These are phyloP conservation scores for Psylliodes chrysocephalus DNA, from an alignment of 2,888 invertebrate species.

Conservation along the genomic window DNA sequence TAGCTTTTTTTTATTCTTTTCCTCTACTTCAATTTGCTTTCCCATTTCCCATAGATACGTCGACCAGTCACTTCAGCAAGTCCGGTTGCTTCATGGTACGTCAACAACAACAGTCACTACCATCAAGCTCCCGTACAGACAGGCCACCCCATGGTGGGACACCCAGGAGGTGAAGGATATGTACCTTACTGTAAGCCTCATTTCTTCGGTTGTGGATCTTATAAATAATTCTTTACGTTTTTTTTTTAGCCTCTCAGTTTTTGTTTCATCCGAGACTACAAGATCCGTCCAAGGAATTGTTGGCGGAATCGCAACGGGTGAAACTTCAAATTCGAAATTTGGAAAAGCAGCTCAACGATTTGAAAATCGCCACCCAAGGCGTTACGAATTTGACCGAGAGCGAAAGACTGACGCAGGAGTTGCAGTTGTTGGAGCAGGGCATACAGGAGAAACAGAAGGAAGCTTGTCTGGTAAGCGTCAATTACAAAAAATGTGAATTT, in stretches of 20 bases:
- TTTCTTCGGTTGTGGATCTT: too few relatives aligned
- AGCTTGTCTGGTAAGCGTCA: constrained; percentile 65
- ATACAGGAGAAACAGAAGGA: constrained; percentile 72
- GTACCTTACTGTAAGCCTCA: constrained; percentile 63
- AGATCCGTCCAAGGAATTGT: constrained; percentile 62
- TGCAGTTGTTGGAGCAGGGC: constrained; percentile 71
- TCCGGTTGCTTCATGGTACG: constrained; percentile 65
- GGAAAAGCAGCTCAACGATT: constrained; percentile 71
- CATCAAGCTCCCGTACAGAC: constrained; percentile 57
- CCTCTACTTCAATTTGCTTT: too few relatives aligned
- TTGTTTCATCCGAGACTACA: constrained; percentile 60
- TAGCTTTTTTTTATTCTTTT: too few relatives aligned
- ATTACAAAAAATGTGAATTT: too few relatives aligned
- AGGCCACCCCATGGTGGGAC: constrained; percentile 53
- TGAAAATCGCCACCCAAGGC: constrained; percentile 67
- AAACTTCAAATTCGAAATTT: constrained; percentile 70
- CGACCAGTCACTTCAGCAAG: constrained; percentile 65
- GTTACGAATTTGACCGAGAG: constrained; percentile 67
- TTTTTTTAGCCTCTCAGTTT: constrained; percentile 56
- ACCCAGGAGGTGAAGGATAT: constrained; percentile 64
- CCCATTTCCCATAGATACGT: constrained; percentile 52
- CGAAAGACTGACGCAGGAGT: constrained; percentile 69
- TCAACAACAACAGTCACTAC: constrained; percentile 54
- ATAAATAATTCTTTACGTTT: too few relatives aligned
- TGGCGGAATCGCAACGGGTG: constrained; percentile 70